A percentile compares a stretch with the other conserved stretches of the same genome.
phyloP scores from a whole-genome alignment of 2,888 invertebrate genomes.

The Stratiomys singularior region DNA sequence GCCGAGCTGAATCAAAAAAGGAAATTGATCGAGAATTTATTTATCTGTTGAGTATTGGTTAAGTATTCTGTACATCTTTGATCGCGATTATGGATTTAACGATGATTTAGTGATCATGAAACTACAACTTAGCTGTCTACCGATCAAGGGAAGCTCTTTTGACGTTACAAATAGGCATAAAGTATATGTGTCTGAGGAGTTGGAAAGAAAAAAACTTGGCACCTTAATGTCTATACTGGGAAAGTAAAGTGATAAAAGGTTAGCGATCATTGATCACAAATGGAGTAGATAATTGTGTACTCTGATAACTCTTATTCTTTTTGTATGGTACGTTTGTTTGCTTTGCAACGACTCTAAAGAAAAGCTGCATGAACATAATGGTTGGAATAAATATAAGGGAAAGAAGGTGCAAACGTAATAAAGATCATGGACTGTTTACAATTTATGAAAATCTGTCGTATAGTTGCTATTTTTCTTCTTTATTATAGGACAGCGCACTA shows the following conservation, averaged over 20 bases:
- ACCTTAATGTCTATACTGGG: slow-evolving; percentile 10
- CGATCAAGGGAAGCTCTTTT: not conserved
- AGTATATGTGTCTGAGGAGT: not conserved
- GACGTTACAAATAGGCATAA: slow-evolving; percentile 8
- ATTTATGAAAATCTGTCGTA: too few relatives aligned
- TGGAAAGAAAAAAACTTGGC: not conserved
- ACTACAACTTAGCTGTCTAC: not conserved
- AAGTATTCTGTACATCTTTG: slow-evolving; percentile 11
- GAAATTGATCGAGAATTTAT: not conserved
- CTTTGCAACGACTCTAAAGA: too few relatives aligned
- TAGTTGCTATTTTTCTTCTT: too few relatives aligned
- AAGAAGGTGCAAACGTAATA: too few relatives aligned
- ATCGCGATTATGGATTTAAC: slow-evolving; percentile 18
- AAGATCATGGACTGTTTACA: too few relatives aligned
- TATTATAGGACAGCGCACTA: too few relatives aligned
- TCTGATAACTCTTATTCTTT: too few relatives aligned
- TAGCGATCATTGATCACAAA: not conserved
- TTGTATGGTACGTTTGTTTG: too few relatives aligned
- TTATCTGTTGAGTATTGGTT: slow-evolving; percentile 18
- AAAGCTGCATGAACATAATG: too few relatives aligned
- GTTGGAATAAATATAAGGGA: too few relatives aligned
- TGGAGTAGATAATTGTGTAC: not conserved
- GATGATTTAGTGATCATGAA: slow-evolving; percentile 32
- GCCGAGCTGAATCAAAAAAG: not conserved
- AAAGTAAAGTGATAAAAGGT: slow-evolving; percentile 5